Evolutionary conservation across 1,140 invertebrate genomes (phyloP).

Genomic region (Drosophila azteca): DNA sequence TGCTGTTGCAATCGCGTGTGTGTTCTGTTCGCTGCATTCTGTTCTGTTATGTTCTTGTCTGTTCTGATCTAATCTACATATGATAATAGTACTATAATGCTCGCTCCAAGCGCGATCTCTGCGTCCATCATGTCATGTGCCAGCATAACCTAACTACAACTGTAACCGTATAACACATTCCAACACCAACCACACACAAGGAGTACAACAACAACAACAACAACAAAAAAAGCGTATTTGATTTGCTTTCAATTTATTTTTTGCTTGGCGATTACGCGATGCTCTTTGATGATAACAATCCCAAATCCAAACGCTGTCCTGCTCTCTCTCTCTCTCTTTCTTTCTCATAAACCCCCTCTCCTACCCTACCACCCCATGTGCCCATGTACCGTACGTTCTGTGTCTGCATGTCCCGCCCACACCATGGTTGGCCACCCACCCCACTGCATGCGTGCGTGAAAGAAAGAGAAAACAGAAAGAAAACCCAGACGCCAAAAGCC

Average conservation of each 20-base stretch:
- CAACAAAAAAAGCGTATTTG: slow-evolving; percentile 1
- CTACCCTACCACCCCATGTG: too few relatives aligned
- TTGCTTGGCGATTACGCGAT: slow-evolving; percentile 39
- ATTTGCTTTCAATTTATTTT: slow-evolving; percentile 33
- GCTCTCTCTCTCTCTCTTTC: too few relatives aligned
- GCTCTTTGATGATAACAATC: slow-evolving; percentile 36
- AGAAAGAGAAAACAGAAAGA: slow-evolving; percentile 11
- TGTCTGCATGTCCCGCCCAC: slow-evolving; percentile 35
- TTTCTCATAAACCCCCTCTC: too few relatives aligned
- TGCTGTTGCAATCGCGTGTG: slow-evolving; percentile 10
- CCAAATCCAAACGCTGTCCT: neutral
- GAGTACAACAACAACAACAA: neutral
- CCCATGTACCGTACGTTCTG: slow-evolving; percentile 4
- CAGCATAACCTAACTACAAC: slow-evolving; percentile 38
- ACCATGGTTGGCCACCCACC: neutral
- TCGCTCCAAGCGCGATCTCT: neutral
- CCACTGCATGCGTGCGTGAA: slow-evolving; percentile 27
- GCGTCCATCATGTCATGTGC: slow-evolving; percentile 22
- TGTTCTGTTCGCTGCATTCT: slow-evolving; percentile 43
- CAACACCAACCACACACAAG: too few relatives aligned
- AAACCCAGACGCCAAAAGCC: too few relatives aligned
- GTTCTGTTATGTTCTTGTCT: slow-evolving; percentile 38
- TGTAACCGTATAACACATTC: too few relatives aligned
- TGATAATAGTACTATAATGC: slow-evolving; percentile 20
- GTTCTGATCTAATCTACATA: slow-evolving; percentile 30